Evolutionary conservation across 2,113 vertebrate genomes (phyloP).

Genomic region (Cnemophilus loriae): DNA sequence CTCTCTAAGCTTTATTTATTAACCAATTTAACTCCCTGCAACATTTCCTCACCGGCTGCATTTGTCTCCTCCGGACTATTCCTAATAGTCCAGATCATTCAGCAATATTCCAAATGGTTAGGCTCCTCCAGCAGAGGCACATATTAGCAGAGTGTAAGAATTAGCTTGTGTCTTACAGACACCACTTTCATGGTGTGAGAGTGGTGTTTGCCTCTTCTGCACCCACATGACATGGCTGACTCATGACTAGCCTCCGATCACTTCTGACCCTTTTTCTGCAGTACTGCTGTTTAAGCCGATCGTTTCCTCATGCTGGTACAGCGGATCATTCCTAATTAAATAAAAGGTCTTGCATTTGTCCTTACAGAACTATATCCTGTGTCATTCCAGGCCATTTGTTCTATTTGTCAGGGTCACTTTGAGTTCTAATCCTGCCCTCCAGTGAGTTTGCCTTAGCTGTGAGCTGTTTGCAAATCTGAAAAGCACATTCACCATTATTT

Average conservation of each 20-base stretch:
- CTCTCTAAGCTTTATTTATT: background rate
- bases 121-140: background rate
- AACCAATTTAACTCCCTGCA: background rate
- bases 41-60: background rate
- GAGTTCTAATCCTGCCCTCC: background rate
- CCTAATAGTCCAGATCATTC: background rate
- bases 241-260: background rate
- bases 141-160: background rate
- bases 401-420: background rate
- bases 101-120: background rate
- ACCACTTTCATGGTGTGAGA: background rate
- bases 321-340: background rate
- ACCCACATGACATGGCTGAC: rapidly evolving
- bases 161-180: background rate
- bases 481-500: background rate
- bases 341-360: background rate
- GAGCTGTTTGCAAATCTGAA: background rate
- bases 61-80: background rate
- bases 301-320: background rate
- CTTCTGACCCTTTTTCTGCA: background rate
- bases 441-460: background rate
- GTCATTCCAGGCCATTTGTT: background rate
- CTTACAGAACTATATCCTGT: background rate
- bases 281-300: background rate
- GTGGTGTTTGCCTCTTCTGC: background rate